Conservation (phyloP, 2,888 invertebrate genomes). For the Chouioia cunea region DNA sequence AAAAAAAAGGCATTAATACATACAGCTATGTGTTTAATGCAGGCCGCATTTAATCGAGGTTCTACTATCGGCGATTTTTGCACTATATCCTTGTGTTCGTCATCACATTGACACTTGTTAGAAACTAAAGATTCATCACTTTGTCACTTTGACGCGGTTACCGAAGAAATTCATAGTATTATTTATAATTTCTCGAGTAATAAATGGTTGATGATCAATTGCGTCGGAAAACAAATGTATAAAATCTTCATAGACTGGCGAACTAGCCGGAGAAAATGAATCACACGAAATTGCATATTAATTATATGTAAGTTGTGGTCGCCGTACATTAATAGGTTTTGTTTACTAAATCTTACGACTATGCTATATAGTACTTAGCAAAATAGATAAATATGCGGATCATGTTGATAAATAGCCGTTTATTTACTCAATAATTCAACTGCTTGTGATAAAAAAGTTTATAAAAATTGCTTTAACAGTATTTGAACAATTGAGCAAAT, state of each 20-base stretch:
- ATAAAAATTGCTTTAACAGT: slow-evolving; percentile 30
- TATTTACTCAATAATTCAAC: slow-evolving; percentile 4
- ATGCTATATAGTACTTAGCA: slow-evolving; percentile 21
- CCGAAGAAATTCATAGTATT: not conserved
- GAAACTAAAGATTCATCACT: slow-evolving; percentile 11
- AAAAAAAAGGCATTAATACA: slow-evolving; percentile 39
- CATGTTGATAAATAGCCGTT: not conserved
- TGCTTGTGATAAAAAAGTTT: slow-evolving; percentile 20
- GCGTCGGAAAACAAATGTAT: not conserved
- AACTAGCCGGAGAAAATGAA: slow-evolving; percentile 15
- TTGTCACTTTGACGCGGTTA: slow-evolving; percentile 4
- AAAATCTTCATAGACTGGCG: slow-evolving; percentile 1
- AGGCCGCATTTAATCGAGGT: slow-evolving; percentile 29
- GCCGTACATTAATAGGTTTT: slow-evolving; percentile 10
- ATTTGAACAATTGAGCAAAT: slow-evolving; percentile 8
- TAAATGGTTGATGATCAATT: not conserved
- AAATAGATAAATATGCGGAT: slow-evolving; percentile 20
- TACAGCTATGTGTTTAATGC: slow-evolving; percentile 27
- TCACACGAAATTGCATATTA: slow-evolving; percentile 30
- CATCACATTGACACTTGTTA: slow-evolving; percentile 40
- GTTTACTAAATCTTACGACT: slow-evolving; percentile 5
- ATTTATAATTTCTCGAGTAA: not conserved
- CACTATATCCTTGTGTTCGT: slow-evolving; percentile 4
- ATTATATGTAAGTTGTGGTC: slow-evolving; percentile 14
- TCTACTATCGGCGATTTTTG: slow-evolving; percentile 36